phyloP scores from a whole-genome alignment of 2,888 invertebrate genomes.

The Ptilodon capucinus region DNA sequence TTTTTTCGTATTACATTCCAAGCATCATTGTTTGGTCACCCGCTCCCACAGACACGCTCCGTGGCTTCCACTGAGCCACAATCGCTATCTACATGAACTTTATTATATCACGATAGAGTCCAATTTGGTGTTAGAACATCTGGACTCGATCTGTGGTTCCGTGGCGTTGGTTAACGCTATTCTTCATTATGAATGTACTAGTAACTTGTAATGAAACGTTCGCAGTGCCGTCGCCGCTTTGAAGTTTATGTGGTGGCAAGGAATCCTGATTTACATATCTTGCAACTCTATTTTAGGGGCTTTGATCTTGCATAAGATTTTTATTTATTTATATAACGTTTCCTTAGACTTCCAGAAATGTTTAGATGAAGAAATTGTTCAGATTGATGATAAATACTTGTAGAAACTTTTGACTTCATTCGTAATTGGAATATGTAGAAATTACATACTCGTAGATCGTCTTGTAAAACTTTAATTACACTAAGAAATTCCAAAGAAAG shows the following conservation, averaged over 20 bases:
- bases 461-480: too few species aligned
- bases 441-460: too few species aligned
- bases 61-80: slow-evolving; percentile 38
- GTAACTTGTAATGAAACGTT: slow-evolving; percentile 25
- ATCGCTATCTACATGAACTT: slow-evolving; percentile 31
- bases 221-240: slow-evolving; percentile 16
- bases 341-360: neutral
- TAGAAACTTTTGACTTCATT: too few species aligned
- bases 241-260: slow-evolving; percentile 11
- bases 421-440: too few species aligned
- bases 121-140: slow-evolving; percentile 11
- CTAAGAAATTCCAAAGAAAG: too few species aligned
- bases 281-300: slow-evolving; percentile 3
- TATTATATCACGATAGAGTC: slow-evolving; percentile 34
- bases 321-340: neutral
- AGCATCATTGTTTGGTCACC: slow-evolving; percentile 62
- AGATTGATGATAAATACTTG: too few species aligned
- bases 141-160: slow-evolving; percentile 20
- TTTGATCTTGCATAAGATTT: neutral
- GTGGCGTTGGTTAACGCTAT: slow-evolving; percentile 31
- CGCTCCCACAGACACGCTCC: slow-evolving; percentile 69
- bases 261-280: slow-evolving; percentile 2
- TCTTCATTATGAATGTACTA: slow-evolving; percentile 27
- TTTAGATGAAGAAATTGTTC: too few species aligned
- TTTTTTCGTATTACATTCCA: slow-evolving; percentile 72